Percentiles rank a stretch among this genome's conserved stretches.
These are phyloP conservation scores for Bradynema listronoti DNA, from an alignment of 1,140 invertebrate species.

Conservation along the genomic window DNA sequence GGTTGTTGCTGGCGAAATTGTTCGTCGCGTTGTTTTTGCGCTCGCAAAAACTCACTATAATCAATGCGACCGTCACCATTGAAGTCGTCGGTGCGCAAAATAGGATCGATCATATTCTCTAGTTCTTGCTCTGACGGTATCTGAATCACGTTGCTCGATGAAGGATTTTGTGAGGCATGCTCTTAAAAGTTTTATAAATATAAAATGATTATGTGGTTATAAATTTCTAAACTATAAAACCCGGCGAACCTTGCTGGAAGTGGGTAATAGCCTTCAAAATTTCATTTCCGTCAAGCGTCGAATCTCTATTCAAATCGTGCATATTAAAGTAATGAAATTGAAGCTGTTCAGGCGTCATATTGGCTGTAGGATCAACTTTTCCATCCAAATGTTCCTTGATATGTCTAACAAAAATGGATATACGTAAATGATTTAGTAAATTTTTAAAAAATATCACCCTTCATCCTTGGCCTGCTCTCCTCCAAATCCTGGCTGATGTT, in stretches of 20 bases:
- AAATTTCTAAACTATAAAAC: too few species aligned
- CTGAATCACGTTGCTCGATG: too few species aligned
- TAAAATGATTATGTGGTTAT: too few species aligned
- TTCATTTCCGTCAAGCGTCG: constrained; percentile 35
- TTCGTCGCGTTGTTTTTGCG: constrained; percentile 56
- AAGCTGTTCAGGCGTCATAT: constrained; percentile 60
- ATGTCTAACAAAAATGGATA: constrained; percentile 57
- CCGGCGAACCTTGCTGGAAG: constrained; percentile 56
- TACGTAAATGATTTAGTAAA: constrained; percentile 17
- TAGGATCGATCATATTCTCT: constrained; percentile 60
- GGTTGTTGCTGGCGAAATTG: constrained; percentile 37
- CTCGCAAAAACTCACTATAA: constrained; percentile 53
- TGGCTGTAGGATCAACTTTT: constrained; percentile 58
- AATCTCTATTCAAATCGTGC: constrained; percentile 57
- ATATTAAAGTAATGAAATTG: constrained; percentile 63
- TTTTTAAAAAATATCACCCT: constrained; percentile 34
- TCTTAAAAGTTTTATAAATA: too few species aligned
- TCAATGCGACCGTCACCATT: constrained; percentile 61
- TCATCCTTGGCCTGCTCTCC: constrained; percentile 55
- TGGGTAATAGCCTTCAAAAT: constrained; percentile 50
- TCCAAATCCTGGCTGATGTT: constrained; percentile 45
- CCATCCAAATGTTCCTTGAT: constrained; percentile 62
- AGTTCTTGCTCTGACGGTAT: constrained; percentile 59
- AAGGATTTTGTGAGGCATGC: too few species aligned
- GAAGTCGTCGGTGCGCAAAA: constrained; percentile 61